Evolutionary conservation across 2,113 vertebrate species (phyloP).

Genomic region (Ceyx cyanopectus): DNA sequence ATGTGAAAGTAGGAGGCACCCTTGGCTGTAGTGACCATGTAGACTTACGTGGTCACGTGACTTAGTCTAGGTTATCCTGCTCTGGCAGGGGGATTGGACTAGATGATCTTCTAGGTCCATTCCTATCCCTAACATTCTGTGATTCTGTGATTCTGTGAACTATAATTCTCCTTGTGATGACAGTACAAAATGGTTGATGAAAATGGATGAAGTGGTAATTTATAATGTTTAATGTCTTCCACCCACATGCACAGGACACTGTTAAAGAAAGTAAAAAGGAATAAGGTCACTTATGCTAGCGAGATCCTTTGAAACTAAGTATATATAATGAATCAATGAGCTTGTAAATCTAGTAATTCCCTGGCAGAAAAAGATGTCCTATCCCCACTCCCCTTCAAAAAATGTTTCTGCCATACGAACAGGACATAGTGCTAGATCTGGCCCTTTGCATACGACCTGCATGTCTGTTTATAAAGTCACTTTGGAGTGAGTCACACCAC

Average conservation of each 20-base stretch:
- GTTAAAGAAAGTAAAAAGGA: not conserved
- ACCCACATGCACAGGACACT: not conserved
- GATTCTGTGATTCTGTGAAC: too few relatives aligned
- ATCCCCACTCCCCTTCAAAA: not conserved
- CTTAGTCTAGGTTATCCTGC: too few relatives aligned
- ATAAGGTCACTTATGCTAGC: not conserved
- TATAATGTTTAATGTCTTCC: not conserved
- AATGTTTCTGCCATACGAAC: not conserved
- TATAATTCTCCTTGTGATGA: not conserved
- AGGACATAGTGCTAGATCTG: not conserved
- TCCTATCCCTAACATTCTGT: too few relatives aligned
- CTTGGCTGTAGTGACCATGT: too few relatives aligned
- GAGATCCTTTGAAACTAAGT: not conserved
- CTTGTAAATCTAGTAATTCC: not conserved
- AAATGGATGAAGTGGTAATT: not conserved
- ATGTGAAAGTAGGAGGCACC: too few relatives aligned
- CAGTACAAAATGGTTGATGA: not conserved
- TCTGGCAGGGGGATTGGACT: too few relatives aligned
- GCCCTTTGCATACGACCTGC: not conserved
- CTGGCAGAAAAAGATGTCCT: not conserved
- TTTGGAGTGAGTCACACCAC: not conserved
- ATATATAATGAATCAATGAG: not conserved
- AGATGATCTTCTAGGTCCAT: too few relatives aligned
- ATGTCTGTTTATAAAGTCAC: not conserved
- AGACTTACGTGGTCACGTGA: too few relatives aligned